Evolutionary conservation across 2,888 invertebrate species (phyloP), one percentile per base, ranked within the genome.

Genomic region (Mamestra brassicae): DNA sequence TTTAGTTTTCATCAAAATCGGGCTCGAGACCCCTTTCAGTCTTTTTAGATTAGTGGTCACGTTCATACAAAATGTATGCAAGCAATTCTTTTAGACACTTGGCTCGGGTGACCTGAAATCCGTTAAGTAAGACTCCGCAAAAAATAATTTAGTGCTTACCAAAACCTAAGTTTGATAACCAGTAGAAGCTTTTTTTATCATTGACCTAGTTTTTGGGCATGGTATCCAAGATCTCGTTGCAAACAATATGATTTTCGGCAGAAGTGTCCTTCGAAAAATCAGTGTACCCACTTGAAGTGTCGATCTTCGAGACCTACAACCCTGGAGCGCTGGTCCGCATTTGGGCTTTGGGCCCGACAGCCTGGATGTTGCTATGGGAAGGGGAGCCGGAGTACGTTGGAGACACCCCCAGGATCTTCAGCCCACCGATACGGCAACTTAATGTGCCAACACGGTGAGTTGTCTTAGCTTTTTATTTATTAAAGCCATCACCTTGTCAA

Each of bases 251-350:
- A 80, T 84, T 87, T 93, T 91, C 83, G 91, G 87, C 93, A 97
- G 98, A 97, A 95, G 96, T 97, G 88, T 97, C 97, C 87, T 98
- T 97, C 93, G 97, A 97, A 89, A 96, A 95, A 81, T 95, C 97
- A 66, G 98, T 98, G 4, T 97, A 97, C 89, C 98, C 98, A 8
- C 93, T 97, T 65, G 97, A 97, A 87, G 97, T 99, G 72, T 97
- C 97, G 2, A 97, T 99, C 78, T 99, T 98, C 92, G 98, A 99
- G 95, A 98, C 98, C 0, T 98, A 98, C 89, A 98, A 98, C 93
- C 98, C 98, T 0, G 98, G 98, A 42, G 98, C 98, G 4, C 97
- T 98, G 54, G 97, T 98, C 34, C 97, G 98, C 80, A 98, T 98
- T 77, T 98, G 98, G 98, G 98, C 98, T 0, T 92, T 94, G 70